Base-by-base conservation (phyloP, 2,888 invertebrate species). In the Eurois occulta region DNA sequence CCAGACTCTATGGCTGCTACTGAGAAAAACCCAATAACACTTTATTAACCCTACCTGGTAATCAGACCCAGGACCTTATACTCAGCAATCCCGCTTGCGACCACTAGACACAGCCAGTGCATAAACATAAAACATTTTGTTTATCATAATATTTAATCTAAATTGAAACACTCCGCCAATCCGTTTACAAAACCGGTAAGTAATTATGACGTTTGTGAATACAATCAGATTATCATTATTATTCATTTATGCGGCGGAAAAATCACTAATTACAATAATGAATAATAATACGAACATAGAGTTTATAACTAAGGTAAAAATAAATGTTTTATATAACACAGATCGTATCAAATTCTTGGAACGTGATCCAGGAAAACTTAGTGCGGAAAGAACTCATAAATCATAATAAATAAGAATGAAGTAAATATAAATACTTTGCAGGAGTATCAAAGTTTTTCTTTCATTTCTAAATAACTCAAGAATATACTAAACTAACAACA, bases 181-280 rank as follows among this genome's bases (percentile, higher is more conserved):
- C 0, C 16, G 1, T 43, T 52, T 62, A 52, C 18, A 16, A 71
- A 71, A 28, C 18, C 24, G 13, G 35, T 52, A 52, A 28, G 35
- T 52, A 52, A 28, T 32, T 38, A 46, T 72, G 35, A 80, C 28
- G 28, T 55, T 32, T 16, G 32, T 38, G 38, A 21, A 81, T 73
- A 74, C 38, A 32, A 81, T 73, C 78, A 41, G 18, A 32, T 48
- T 4, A 24, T 18, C 7, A 55, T 62, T 55, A 52, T 3, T 65
- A 81, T 81, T 64, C 38, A 81, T 80, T n/a, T 64, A 55, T 24
- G 32, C 48, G 7, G n/a, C 35, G n/a, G 21, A 58, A 81, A 65
- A 35, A 41, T 16, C 32, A 38, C 10, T 46, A 46, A 72, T 55
- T 64, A n/a, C n/a, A 64, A 38, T 18, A 7, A n/a, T n/a, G 3